Conservation (phyloP, 2,888 invertebrate genomes). For the Galeruca laticollis region DNA sequence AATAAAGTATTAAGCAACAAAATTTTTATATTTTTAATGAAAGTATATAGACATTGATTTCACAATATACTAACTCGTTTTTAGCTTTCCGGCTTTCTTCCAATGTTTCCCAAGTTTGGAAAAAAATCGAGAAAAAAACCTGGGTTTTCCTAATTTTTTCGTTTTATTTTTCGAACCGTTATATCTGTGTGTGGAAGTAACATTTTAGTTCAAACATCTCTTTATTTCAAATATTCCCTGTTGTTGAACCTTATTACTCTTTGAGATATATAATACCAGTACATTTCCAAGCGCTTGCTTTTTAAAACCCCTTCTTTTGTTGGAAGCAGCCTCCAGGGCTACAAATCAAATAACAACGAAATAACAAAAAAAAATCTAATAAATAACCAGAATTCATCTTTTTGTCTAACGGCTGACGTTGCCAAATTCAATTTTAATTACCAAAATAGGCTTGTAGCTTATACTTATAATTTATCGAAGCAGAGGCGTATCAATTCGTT, state of each 20-base stretch:
- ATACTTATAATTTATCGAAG: neutral
- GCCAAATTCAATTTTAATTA: constrained; percentile 33
- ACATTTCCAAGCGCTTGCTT: neutral
- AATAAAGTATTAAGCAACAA: too few relatives aligned
- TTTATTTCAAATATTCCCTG: too few relatives aligned
- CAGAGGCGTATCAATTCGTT: neutral
- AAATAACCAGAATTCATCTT: constrained; percentile 30
- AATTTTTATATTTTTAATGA: too few relatives aligned
- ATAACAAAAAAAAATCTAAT: constrained; percentile 11
- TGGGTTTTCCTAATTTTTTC: too few relatives aligned
- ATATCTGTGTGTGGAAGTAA: too few relatives aligned
- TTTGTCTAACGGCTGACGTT: constrained; percentile 23
- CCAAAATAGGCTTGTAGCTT: constrained; percentile 13
- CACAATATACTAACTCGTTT: too few relatives aligned
- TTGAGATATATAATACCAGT: neutral
- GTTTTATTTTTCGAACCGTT: too few relatives aligned
- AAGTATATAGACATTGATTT: too few relatives aligned
- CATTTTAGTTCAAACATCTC: neutral
- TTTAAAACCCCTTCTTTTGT: neutral
- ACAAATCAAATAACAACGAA: constrained; percentile 15
- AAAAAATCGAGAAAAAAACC: too few relatives aligned
- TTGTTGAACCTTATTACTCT: neutral
- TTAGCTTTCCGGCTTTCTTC: too few relatives aligned
- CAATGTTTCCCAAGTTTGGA: too few relatives aligned
- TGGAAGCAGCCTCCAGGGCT: constrained; percentile 1